Base-by-base conservation (phyloP, 2,797 vertebrate genomes). In the Gambusia yucatana region DNA sequence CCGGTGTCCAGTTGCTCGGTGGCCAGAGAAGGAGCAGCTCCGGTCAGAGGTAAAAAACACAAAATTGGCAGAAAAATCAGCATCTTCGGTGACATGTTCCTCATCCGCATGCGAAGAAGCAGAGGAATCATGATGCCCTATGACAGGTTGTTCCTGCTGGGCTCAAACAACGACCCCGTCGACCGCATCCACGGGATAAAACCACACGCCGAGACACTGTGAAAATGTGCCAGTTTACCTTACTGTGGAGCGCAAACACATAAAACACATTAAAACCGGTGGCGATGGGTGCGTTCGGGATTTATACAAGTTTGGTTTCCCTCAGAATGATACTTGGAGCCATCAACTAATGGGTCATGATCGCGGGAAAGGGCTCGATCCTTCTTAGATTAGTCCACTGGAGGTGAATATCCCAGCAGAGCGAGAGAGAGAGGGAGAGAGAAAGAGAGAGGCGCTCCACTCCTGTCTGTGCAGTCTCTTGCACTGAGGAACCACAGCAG, bases 1-100 rank as follows among this genome's bases (percentile, higher is more conserved):
- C 94, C 95, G 75, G 86, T 95, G 90, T 96, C 95, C 93, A 95
- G 91, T 91, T 95, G 94, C 80, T 95, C 93, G 14, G 91, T 84
- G 3, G 84, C 88, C 73, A 89, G 79, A 77, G 95, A 92, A 3
- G 95, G 95, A 87, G 95, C 95, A 75, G 93, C 94, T 80, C 86
- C 85, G 39, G 82, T 88, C 86, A 90, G 88, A 65, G 92, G 89
- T 76, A 94, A 78, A 82, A 94, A 78, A 74, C 93, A 94, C 81
- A 95, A 77, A 8, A 95, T 76, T 6, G 82, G 92, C 81, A 95
- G 59, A 86, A 95, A 14, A 73, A 92, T 70, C 85, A 95, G 79
- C 94, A 95, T 95, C 88, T 92, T 93, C 77, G 85, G 77, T 70
- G 77, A 83, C 81, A 92, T 94, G 93, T 86, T 95, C 94, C 90